Evolutionary conservation across 2,113 vertebrate genomes (phyloP).

Genomic region (Anas platyrhynchos): DNA sequence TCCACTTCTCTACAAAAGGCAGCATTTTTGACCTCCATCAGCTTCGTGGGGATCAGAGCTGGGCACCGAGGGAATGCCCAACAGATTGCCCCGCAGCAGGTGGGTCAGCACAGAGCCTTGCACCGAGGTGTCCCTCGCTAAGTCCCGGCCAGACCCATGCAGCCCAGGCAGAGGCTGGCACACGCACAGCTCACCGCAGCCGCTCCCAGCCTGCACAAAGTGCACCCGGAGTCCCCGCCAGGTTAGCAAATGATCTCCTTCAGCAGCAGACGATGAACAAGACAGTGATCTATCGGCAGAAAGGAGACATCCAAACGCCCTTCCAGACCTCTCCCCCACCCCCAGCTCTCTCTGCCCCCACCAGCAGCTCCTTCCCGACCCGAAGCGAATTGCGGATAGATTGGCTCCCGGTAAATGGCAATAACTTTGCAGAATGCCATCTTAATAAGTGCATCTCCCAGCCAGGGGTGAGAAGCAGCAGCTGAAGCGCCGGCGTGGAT

Average conservation of each 20-base stretch:
- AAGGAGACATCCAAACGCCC: background rate
- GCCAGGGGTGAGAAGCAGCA: slow-evolving; percentile 36
- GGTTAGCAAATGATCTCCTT: accelerated
- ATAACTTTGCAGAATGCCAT: slow-evolving; percentile 24
- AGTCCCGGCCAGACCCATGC: accelerated
- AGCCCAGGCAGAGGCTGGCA: background rate
- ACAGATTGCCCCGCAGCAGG: accelerated
- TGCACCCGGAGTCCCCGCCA: accelerated
- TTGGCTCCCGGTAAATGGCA: background rate
- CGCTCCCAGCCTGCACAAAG: accelerated
- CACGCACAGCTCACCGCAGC: accelerated
- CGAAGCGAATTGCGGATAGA: background rate
- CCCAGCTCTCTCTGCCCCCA: background rate
- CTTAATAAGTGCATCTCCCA: slow-evolving; percentile 53
- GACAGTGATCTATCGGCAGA: background rate
- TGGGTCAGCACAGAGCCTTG: accelerated
- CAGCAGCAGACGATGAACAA: accelerated
- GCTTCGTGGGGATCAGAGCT: background rate
- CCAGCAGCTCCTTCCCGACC: background rate
- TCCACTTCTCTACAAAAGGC: background rate
- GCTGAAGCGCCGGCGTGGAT: slow-evolving; percentile 28
- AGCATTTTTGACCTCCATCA: background rate
- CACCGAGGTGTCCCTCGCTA: accelerated
- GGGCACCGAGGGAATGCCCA: accelerated
- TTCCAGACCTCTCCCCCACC: background rate